These are phyloP conservation scores for Laupala kohalensis DNA, from an alignment of 1,140 invertebrate genomes.

Conservation along the genomic window DNA sequence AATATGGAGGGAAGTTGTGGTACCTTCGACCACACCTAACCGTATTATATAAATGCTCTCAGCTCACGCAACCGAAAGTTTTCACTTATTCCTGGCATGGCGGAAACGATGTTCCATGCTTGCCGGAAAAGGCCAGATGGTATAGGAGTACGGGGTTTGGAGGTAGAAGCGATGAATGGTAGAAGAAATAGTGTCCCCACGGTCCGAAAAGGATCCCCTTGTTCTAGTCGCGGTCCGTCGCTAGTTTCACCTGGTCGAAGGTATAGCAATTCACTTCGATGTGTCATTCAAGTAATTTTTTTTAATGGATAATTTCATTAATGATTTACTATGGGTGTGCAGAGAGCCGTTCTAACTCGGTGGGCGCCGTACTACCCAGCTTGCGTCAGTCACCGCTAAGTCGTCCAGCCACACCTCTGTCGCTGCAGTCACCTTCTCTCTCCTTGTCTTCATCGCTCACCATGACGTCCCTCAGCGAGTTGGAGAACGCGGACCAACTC, in stretches of 20 bases:
- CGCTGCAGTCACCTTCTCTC: slow-evolving; percentile 22
- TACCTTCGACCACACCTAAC: no score
- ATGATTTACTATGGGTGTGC: slow-evolving; percentile 12
- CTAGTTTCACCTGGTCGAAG: slow-evolving; percentile 11
- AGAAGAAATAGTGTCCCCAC: not conserved
- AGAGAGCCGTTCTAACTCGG: slow-evolving; percentile 43
- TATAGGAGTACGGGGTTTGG: not conserved
- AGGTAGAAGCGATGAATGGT: not conserved
- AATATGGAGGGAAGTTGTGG: no score
- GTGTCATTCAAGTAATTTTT: slow-evolving; percentile 18
- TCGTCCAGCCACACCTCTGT: slow-evolving; percentile 14
- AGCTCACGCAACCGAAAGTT: no score
- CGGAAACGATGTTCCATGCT: no score
- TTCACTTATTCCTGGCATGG: no score
- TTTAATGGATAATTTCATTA: not conserved
- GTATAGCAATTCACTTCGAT: slow-evolving; percentile 14
- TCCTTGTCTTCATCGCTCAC: slow-evolving; percentile 14
- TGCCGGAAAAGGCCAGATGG: not conserved
- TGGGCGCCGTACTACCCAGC: slow-evolving; percentile 35
- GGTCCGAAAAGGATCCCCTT: not conserved
- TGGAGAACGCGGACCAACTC: not conserved
- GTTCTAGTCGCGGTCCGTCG: not conserved
- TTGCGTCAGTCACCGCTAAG: slow-evolving; percentile 15
- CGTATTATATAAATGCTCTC: no score
- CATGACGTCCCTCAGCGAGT: slow-evolving; percentile 17